Evolutionary conservation across 2,113 vertebrate genomes (phyloP), one percentile per base, ranked within the genome.

Genomic region (Callithrix jacchus): DNA sequence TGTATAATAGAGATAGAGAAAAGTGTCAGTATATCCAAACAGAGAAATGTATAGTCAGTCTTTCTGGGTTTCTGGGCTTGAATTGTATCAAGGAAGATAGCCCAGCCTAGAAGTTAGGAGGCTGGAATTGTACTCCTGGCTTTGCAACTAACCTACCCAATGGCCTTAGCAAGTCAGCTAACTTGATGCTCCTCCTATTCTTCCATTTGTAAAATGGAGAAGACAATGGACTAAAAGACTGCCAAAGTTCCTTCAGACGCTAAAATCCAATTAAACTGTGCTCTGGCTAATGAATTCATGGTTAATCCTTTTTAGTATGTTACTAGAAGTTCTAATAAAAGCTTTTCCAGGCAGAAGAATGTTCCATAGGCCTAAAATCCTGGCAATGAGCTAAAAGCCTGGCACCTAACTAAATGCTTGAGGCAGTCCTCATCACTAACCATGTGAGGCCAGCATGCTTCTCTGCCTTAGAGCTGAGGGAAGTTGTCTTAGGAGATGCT

Each of bases 211-310:
- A 66, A 77, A n/a, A 56, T 54, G 32, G 52, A 52, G 16, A 16
- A 95, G 32, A 42, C 1, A 35, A 35, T 83, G n/a, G 35, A 86
- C 49, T 92, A 49, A 76, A 94, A 81, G 37, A 92, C 32, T 80
- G 32, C 73, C 77, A 54, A 93, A 25, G 0, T 66, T 10, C 8
- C 47, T 73, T 90, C 61, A 85, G 68, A 95, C 30, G 82, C 49
- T 73, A 81, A 74, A 64, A 64, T 85, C n/a, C 27, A 93, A 52
- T 80, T 87, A 90, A 49, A 89, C 40, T 42, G 10, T 58, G 66
- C 47, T 85, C 58, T 42, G 6, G 8, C 16, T 94, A 61, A 88
- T 87, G 64, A 93, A 76, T 94, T 54, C 20, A 47, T 35, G 16
- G 27, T 81, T 88, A 86, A 68, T 76, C 52, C 4, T 92, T 32